Evolutionary conservation across 2,888 invertebrate species (phyloP).

Genomic region (Napeogenes inachia): DNA sequence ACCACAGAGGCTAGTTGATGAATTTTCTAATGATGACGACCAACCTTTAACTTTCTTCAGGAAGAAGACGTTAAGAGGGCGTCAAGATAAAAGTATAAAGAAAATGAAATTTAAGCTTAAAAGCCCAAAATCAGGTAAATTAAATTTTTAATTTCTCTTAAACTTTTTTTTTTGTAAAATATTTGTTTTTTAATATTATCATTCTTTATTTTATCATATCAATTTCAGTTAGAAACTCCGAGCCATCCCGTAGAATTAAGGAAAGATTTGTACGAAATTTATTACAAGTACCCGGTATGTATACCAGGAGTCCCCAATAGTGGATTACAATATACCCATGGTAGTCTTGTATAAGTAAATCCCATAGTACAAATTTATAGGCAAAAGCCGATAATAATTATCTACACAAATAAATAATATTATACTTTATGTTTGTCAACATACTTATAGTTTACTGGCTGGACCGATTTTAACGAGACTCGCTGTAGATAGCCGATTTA

Average conservation of each 20-base stretch:
- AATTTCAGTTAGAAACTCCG: conserved; percentile 4
- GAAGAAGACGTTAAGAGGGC: not conserved
- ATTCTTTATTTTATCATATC: not conserved
- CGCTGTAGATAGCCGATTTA: too few species aligned
- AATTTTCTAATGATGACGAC: conserved; percentile 17
- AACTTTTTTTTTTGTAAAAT: not conserved
- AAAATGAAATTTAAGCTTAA: not conserved
- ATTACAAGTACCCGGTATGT: not conserved
- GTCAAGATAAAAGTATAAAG: not conserved
- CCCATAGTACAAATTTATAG: too few species aligned
- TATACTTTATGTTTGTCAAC: not conserved
- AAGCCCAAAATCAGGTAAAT: not conserved
- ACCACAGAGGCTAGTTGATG: not conserved
- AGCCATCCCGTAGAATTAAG: conserved; percentile 1
- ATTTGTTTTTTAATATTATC: not conserved
- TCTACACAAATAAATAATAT: not conserved
- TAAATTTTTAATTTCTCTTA: not conserved
- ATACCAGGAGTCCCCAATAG: not conserved
- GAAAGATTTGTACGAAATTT: not conserved
- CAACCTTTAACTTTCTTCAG: conserved; percentile 15
- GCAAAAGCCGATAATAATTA: too few species aligned
- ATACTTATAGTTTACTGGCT: too few species aligned
- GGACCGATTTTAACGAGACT: too few species aligned
- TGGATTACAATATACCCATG: too few species aligned
- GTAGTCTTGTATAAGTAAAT: too few species aligned